Percentiles rank a stretch among this genome's conserved stretches.
phyloP scores from a whole-genome alignment of 2,113 vertebrate genomes.

The Perca schrenkii region DNA sequence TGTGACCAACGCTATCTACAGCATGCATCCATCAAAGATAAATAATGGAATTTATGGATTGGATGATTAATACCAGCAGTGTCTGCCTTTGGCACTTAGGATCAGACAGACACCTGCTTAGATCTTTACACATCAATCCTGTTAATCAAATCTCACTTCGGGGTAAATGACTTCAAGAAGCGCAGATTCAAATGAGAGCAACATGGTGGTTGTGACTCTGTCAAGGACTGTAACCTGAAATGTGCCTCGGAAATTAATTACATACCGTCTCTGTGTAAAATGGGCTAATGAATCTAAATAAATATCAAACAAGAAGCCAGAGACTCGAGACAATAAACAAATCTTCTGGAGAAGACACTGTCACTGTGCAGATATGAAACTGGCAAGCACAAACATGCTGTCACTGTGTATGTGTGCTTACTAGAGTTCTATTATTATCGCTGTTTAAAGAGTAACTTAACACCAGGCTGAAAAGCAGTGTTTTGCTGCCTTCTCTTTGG shows the following conservation, averaged over 20 bases:
- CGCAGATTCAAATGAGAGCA: not conserved
- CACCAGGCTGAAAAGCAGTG: too few relatives aligned
- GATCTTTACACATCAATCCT: not conserved
- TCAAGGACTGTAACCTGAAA: not conserved
- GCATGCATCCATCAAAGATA: not conserved
- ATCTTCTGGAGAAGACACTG: not conserved
- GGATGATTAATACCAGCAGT: conserved; percentile 6
- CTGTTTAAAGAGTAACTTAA: not conserved
- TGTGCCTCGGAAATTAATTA: conserved; percentile 20
- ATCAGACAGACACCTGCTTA: not conserved
- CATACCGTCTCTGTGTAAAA: not conserved
- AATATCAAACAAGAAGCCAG: conserved; percentile 22
- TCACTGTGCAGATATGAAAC: not conserved
- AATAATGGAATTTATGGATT: not conserved
- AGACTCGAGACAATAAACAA: conserved; percentile 8
- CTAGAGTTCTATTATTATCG: not conserved
- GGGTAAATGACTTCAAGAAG: not conserved
- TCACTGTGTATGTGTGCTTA: not conserved
- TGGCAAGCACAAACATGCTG: conserved; percentile 1
- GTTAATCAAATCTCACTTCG: conserved; percentile 33
- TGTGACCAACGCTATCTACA: too few relatives aligned
- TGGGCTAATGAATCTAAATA: conserved; percentile 36
- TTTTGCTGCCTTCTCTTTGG: too few relatives aligned
- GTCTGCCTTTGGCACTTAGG: conserved; percentile 3
- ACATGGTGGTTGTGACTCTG: not conserved